Percentiles rank a stretch among this genome's conserved stretches.
These are phyloP conservation scores for Pseudoips prasinana DNA, from an alignment of 2,888 invertebrate species.

Conservation along the genomic window DNA sequence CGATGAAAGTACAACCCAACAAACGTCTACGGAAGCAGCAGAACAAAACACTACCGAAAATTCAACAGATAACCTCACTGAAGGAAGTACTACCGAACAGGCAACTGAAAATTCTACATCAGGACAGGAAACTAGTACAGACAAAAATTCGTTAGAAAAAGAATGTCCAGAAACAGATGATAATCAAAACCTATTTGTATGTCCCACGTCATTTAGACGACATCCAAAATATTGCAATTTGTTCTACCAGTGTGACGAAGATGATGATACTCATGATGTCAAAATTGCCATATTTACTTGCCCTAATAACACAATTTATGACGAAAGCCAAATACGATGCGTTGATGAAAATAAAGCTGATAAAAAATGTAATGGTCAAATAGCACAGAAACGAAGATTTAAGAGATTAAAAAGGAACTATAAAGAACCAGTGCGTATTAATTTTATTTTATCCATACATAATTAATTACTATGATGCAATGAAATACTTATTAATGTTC, in stretches of 20 bases:
- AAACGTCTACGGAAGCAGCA: constrained; percentile 29
- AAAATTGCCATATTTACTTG: constrained; percentile 89
- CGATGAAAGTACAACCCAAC: constrained; percentile 19
- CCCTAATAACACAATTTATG: constrained; percentile 89
- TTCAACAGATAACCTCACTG: constrained; percentile 28
- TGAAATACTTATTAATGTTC: background rate
- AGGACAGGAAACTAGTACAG: constrained; percentile 24
- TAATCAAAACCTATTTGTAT: constrained; percentile 87
- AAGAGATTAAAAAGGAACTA: constrained; percentile 75
- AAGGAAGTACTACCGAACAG: constrained; percentile 28
- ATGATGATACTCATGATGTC: constrained; percentile 84
- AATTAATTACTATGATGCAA: too few species aligned
- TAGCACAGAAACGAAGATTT: constrained; percentile 77
- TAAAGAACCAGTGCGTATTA: constrained; percentile 61
- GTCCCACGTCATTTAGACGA: constrained; percentile 91
- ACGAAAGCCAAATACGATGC: constrained; percentile 87
- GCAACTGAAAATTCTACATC: constrained; percentile 32
- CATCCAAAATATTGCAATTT: constrained; percentile 92
- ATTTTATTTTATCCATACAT: too few species aligned
- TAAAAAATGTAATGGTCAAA: constrained; percentile 81
- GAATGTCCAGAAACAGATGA: constrained; percentile 83
- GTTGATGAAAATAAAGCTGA: constrained; percentile 83
- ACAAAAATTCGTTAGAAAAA: constrained; percentile 39
- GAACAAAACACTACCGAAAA: constrained; percentile 34
- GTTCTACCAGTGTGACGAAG: constrained; percentile 91